Conservation (phyloP, 2,888 invertebrate species). For the Aporophyla lueneburgensis region DNA sequence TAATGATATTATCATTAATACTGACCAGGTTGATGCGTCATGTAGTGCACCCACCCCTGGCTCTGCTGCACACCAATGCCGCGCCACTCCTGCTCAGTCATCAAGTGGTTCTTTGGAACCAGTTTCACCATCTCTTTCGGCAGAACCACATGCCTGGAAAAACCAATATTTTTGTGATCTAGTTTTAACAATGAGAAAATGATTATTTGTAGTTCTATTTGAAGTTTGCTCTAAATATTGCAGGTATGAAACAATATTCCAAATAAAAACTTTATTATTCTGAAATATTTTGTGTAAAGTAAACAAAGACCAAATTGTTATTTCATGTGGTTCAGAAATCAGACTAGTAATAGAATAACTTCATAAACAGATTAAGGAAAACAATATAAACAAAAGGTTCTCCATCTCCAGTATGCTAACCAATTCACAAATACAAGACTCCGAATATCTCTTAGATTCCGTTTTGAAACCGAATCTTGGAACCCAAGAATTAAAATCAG, state of each 20-base stretch:
- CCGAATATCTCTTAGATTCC: background rate
- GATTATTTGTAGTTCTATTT: background rate
- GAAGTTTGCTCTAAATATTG: background rate
- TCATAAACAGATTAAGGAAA: background rate
- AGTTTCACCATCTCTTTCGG: constrained; percentile 97
- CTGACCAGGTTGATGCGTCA: constrained; percentile 98
- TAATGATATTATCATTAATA: too few species aligned
- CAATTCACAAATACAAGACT: constrained; percentile 1
- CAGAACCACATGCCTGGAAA: constrained; percentile 97
- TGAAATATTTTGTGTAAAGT: background rate
- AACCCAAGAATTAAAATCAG: background rate
- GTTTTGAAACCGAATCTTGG: background rate
- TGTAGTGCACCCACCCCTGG: constrained; percentile 99
- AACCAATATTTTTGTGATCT: background rate
- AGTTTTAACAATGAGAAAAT: background rate
- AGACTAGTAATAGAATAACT: background rate
- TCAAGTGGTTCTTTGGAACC: constrained; percentile 97
- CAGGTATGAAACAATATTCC: background rate
- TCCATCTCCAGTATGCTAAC: background rate
- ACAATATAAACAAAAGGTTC: constrained; percentile 4
- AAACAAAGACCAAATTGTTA: background rate
- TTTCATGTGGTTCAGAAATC: background rate
- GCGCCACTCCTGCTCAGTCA: constrained; percentile 98
- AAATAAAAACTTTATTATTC: background rate
- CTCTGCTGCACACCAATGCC: constrained; percentile 98